phyloP scores from a whole-genome alignment of 2,888 invertebrate species.

The Yponomeuta evonymella region DNA sequence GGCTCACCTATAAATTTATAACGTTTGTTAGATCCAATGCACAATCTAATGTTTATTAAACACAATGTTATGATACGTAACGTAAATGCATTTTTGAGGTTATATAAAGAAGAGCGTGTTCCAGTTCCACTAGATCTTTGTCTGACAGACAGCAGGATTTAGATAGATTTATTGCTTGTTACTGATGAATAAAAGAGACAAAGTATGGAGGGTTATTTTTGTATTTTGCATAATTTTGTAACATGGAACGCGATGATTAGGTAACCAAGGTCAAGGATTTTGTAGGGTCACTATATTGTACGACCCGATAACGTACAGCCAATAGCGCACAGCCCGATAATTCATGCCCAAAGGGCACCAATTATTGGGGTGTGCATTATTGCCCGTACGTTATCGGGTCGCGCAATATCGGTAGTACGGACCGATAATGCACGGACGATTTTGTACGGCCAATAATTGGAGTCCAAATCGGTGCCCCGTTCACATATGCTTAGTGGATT shows the following conservation, averaged over 20 bases:
- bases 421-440: no score
- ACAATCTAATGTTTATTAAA: not conserved
- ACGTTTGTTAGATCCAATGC: not conserved
- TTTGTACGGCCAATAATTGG: no score
- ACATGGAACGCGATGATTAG: not conserved
- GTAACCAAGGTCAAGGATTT: not conserved
- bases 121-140: not conserved
- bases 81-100: not conserved
- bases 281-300: no score
- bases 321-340: no score
- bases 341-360: no score
- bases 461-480: no score
- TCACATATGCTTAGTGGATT: no score
- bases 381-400: no score
- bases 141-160: not conserved
- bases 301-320: no score
- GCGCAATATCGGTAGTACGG: no score
- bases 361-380: no score
- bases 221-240: not conserved
- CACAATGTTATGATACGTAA: not conserved
- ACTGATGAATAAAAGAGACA: not conserved
- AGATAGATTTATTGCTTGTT: not conserved
- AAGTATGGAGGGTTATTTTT: not conserved
- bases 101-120: not conserved
- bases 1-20: not conserved